Evolutionary conservation across 1,140 invertebrate species (phyloP), one percentile per base, ranked within the genome.

Genomic region (Drosophila leontia): DNA sequence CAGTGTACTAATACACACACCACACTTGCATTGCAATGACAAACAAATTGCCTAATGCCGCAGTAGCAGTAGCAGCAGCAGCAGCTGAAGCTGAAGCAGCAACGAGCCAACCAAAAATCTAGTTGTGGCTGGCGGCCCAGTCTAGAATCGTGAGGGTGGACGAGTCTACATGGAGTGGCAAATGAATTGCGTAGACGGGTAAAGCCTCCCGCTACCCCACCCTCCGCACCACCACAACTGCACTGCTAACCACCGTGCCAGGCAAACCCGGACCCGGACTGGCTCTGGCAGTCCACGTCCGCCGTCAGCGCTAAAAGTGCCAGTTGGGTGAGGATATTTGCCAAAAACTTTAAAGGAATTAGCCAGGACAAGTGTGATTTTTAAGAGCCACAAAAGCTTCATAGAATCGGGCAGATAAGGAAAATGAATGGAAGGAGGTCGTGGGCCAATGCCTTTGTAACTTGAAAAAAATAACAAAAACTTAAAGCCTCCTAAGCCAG

Each of bases 21-120:
- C 42, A 39, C 57, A 71, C 77, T 74, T 65, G 67, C 64, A 62
- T 59, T 62, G 75, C 79, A 87, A 87, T 82, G 83, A 87, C 83
- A 87, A 87, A 87, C 83, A 87, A 87, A 87, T 87, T 87, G 83
- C 83, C 83, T 80, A 83, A 67, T 58, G 74, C 74, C 67, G 61
- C 59, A 68, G 67, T 45, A 75, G 61, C 48, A 71, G 64, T 47
- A 75, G 68, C 47, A 47, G 45, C 59, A 58, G 62, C 39, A 29
- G 51, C 17, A 37, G 32, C 53, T 53, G 48, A 32, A 56, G 39
- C 75, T 67, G 42, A 63, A 63, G 63, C 34, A 50, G 35, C 67
- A 60, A 71, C 57, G 56, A 69, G 48, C 71, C 76, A 83, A 77
- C 84, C 83, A 83, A 87, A 87, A 87, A 87, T 83, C 83, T 87